phyloP scores from a whole-genome alignment of 2,113 vertebrate genomes.

The Hystrix brachyura region DNA sequence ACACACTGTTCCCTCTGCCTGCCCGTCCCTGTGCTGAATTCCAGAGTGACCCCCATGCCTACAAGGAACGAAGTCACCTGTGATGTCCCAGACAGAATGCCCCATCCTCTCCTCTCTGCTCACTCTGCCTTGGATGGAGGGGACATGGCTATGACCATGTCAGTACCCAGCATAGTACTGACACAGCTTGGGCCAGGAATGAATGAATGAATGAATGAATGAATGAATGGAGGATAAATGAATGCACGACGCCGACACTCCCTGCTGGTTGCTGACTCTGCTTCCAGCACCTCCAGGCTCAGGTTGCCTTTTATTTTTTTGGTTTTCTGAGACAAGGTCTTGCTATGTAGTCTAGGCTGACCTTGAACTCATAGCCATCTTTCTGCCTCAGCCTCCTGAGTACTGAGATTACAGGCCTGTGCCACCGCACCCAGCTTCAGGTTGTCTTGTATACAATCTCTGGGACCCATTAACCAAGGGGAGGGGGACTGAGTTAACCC shows the following conservation, averaged over 20 bases:
- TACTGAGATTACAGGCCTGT: too few relatives aligned
- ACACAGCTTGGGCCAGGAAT: rapidly evolving
- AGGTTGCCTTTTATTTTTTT: not conserved
- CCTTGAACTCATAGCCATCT: too few relatives aligned
- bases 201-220: rapidly evolving
- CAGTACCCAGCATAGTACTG: rapidly evolving
- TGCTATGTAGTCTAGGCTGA: too few relatives aligned
- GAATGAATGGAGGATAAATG: rapidly evolving
- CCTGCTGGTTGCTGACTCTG: not conserved
- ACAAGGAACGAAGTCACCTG: not conserved
- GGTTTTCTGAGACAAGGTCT: too few relatives aligned
- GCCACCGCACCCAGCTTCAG: not conserved
- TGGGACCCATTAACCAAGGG: not conserved
- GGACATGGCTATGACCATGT: rapidly evolving
- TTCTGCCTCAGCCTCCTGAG: too few relatives aligned
- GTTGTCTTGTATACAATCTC: not conserved
- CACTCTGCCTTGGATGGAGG: not conserved
- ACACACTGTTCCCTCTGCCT: not conserved
- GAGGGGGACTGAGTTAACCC: rapidly evolving
- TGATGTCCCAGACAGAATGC: not conserved
- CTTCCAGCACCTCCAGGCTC: not conserved
- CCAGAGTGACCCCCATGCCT: not conserved
- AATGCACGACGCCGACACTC: not conserved
- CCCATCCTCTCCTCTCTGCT: not conserved
- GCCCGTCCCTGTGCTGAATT: not conserved